Evolutionary conservation across 2,113 vertebrate species (phyloP), one percentile per base, ranked within the genome.

Genomic region (Jaculus jaculus): DNA sequence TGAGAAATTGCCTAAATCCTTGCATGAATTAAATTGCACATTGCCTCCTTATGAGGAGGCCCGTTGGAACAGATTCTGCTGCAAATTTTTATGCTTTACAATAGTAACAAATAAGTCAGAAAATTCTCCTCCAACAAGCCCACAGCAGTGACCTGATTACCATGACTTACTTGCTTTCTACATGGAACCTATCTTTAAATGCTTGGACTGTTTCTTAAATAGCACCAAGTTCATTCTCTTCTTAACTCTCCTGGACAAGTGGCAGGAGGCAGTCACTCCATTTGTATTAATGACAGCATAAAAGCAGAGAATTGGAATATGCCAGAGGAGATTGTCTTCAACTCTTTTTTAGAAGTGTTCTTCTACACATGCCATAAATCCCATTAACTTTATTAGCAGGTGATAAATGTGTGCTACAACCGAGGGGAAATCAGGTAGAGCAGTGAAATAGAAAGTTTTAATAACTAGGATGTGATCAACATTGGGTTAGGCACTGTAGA

Each of bases 1-100:
- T 73, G 91, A 94, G 78, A 95, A 95, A 87, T 42, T 81, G 82
- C 65, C 37, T 26, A 85, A 92, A 42, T 87, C 34, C 71, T 72
- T 78, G 39, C 71, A 88, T 0, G 26, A 84, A 87, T 89, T 61
- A 93, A 89, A 82, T 82, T 74, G 21, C 74, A 65, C 3, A 28
- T n/a, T 75, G 63, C n/a, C 24, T 77, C 32, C 66, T 74, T 83
- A 82, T 82, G 68, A 94, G 61, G 73, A 89, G 24, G 30, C 0
- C 0, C 39, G 42, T 78, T 88, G 82, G 28, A 88, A 78, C 39
- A 54, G 74, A 47, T 60, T 39, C 93, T 4, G 0, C 26, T 61
- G 65, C 28, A 87, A 20, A 54, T 74, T 80, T 72, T 89, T n/a
- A 30, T 37, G 28, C 39, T 82, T 37, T 87, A 66, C 86, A 92